A percentile compares a stretch with the other conserved stretches of the same genome.
Evolutionary conservation across 2,113 vertebrate genomes (phyloP).

Genomic region (Penelope pileata): DNA sequence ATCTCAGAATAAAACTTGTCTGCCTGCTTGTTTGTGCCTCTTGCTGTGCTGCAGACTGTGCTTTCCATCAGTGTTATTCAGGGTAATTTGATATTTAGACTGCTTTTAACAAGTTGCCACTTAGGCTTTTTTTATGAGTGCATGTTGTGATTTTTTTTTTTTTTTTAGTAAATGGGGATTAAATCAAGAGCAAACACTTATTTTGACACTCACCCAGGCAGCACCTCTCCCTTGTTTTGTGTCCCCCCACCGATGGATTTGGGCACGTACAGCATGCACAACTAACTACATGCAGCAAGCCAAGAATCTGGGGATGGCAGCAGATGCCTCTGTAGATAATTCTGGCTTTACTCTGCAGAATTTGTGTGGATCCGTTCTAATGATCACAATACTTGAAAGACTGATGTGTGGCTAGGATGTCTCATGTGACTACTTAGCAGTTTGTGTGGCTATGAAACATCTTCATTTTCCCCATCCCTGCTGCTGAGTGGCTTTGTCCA

Average conservation of each 20-base stretch:
- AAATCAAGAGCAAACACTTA: not conserved
- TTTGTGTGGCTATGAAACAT: not conserved
- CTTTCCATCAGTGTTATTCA: not conserved
- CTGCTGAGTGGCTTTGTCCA: not conserved
- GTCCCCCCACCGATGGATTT: not conserved
- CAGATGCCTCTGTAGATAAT: constrained; percentile 10
- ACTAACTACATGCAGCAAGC: not conserved
- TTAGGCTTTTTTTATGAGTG: not conserved
- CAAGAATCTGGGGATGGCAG: not conserved
- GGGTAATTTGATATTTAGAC: not conserved
- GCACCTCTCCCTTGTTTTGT: not conserved
- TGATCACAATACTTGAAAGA: not conserved
- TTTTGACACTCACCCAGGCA: not conserved
- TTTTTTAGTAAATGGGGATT: not conserved
- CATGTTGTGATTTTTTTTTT: not conserved
- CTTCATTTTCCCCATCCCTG: not conserved
- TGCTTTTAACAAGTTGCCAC: not conserved
- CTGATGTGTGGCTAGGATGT: not conserved
- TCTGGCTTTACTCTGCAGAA: not conserved
- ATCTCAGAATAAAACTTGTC: not conserved
- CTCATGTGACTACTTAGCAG: not conserved
- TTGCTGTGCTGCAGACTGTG: not conserved
- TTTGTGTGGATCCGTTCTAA: not conserved
- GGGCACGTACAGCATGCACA: fast-evolving
- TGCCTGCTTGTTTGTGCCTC: not conserved